A percentile compares a stretch with the other conserved stretches of the same genome.
phyloP scores from a whole-genome alignment of 1,140 invertebrate genomes.

The Euborellia annulipes region DNA sequence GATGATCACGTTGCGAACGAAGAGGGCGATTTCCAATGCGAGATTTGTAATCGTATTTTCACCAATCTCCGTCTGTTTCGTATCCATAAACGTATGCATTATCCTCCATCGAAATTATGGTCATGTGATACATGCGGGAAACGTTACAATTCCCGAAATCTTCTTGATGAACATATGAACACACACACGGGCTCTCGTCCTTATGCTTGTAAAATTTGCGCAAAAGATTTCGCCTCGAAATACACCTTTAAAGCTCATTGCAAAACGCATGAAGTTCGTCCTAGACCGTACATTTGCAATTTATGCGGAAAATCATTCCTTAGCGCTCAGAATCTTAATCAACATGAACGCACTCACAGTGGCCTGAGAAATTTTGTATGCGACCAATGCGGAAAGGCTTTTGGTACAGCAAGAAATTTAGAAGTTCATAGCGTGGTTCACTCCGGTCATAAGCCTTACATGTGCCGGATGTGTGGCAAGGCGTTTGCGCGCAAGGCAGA shows the following conservation, averaged over 20 bases:
- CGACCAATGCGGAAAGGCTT: constrained; percentile 50
- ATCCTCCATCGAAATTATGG: constrained; percentile 42
- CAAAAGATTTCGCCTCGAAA: constrained; percentile 59
- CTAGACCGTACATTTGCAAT: constrained; percentile 46
- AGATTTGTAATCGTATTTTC: constrained; percentile 45
- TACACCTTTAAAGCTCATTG: constrained; percentile 58
- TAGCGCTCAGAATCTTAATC: constrained; percentile 52
- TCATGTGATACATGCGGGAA: constrained; percentile 45
- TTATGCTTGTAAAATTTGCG: constrained; percentile 45
- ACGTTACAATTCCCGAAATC: constrained; percentile 43
- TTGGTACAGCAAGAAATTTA: constrained; percentile 55
- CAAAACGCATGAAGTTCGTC: constrained; percentile 52
- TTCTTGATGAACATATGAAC: constrained; percentile 54
- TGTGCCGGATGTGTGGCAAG: constrained; percentile 53
- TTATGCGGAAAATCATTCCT: constrained; percentile 57
- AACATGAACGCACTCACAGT: constrained; percentile 54
- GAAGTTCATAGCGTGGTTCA: constrained; percentile 58
- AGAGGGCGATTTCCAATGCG: constrained; percentile 45
- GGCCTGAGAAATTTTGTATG: constrained; percentile 54
- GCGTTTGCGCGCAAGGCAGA: constrained; percentile 57
- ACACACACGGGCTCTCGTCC: constrained; percentile 49
- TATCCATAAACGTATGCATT: constrained; percentile 44
- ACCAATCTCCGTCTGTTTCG: constrained; percentile 40
- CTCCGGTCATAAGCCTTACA: constrained; percentile 50
- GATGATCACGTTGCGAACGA: constrained; percentile 45